Base-by-base conservation (phyloP, 2,888 invertebrate species). In the Phragmatobia fuliginosa region DNA sequence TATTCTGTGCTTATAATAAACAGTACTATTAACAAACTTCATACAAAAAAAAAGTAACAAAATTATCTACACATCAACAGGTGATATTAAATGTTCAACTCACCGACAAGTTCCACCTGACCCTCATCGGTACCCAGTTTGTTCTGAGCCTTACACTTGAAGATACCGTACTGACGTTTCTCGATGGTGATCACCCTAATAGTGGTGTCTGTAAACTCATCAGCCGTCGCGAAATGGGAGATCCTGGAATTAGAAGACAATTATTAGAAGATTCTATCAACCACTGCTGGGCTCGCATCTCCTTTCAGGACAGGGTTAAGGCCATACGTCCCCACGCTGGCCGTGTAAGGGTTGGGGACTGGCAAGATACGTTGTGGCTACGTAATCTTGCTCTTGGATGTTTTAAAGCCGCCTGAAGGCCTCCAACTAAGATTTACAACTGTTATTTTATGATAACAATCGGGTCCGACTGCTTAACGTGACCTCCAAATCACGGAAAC, bases 121-220 rank as follows among this genome's bases (percentile, higher is more conserved):
- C 97, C 97, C 86, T 98, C 97, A n/a, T 96, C 97, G 8, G 96
- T 95, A 5, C 99, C 99, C 32, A 99, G 95, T 82, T 98, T 98
- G 89, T 99, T 99, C 74, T 97, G 97, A 1, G 99, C 99, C 86
- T 97, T 97, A 94, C 99, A 99, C 0, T 97, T 96, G 92, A 98
- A 99, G 77, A 96, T 93, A 0, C 98, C 98, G 85, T 97, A 99
- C 87, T 99, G 98, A 18, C 97, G 95, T 87, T 98, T 98, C 92
- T 99, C 99, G 66, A 98, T 98, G 0, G 98, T 98, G 69, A 98
- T 98, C 4, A 98, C 97, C 71, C 98, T 96, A 33, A 99, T 93
- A 0, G 98, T 98, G 0, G 98, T 98, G 88, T 98, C 98, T 0
- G 98, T 98, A 86, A 98, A 98, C 86, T 99, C 98, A 85, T 99